These are phyloP conservation scores for Oreotrochilus melanogaster DNA, from an alignment of 2,113 vertebrate species.

Conservation along the genomic window DNA sequence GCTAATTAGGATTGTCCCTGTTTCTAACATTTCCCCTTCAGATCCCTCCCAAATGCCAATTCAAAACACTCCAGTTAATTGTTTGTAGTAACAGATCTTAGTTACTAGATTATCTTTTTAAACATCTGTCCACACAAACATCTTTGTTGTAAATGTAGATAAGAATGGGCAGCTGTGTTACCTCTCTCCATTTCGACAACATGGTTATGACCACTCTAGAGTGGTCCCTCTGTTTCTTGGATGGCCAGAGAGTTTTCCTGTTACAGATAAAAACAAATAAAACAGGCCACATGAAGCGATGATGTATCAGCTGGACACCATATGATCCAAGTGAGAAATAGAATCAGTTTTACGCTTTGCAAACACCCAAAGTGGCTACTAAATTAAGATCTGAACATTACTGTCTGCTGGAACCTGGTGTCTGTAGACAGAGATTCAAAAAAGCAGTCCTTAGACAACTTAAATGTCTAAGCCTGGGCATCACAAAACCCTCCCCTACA, in stretches of 20 bases:
- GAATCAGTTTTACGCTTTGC: not conserved
- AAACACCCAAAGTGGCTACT: not conserved
- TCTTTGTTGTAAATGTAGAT: not conserved
- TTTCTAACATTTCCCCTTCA: not conserved
- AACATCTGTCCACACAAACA: not conserved
- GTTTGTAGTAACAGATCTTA: constrained; percentile 1
- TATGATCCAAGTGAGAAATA: not conserved
- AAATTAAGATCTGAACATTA: not conserved
- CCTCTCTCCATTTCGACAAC: not conserved
- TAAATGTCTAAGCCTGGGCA: not conserved
- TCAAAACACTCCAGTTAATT: not conserved
- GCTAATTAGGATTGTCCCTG: not conserved
- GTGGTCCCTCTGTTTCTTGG: not conserved
- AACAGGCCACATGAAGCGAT: not conserved
- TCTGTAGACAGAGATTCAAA: not conserved
- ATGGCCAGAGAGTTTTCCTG: not conserved
- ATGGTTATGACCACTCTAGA: not conserved
- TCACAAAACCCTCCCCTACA: not conserved
- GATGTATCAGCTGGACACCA: not conserved
- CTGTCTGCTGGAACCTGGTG: not conserved
- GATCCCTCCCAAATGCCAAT: not conserved
- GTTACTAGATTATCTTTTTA: constrained; percentile 1
- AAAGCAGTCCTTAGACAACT: not conserved
- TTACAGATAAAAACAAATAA: not conserved
- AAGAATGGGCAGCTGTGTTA: not conserved